Conservation (phyloP, 2,888 invertebrate genomes). For the Polymixis flavicincta region DNA sequence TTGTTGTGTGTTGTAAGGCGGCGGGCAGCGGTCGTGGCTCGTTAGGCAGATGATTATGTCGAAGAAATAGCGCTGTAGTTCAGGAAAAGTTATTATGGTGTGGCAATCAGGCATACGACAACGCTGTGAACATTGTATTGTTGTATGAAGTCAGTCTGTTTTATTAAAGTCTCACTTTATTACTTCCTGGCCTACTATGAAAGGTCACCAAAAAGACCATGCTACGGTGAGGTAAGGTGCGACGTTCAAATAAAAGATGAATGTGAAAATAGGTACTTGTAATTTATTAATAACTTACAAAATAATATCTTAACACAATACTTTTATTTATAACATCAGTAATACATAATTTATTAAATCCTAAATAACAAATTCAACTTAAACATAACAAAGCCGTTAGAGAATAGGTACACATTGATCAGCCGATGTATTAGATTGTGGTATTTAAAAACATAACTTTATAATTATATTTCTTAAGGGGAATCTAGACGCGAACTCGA, state of each 20-base stretch:
- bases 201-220: neutral
- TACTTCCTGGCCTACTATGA: neutral
- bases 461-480: neutral
- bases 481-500: no score
- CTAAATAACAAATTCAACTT: neutral
- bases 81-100: slow-evolving; percentile 20
- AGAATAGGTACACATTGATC: neutral
- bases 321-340: neutral
- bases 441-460: neutral
- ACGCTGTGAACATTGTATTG: neutral
- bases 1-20: neutral
- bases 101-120: slow-evolving; percentile 30
- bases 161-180: neutral
- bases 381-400: neutral
- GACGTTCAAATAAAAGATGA: neutral
- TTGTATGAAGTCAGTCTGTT: neutral
- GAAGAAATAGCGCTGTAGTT: slow-evolving; percentile 31
- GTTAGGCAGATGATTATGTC: slow-evolving; percentile 56
- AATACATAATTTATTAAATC: neutral
- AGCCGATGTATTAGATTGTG: neutral
- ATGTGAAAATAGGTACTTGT: neutral
- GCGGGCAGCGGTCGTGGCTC: slow-evolving; percentile 50
- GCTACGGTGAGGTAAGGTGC: neutral
- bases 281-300: neutral
- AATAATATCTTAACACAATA: neutral